These are phyloP conservation scores for Gymnocephalus cernua DNA, from an alignment of 2,113 vertebrate genomes.

Conservation along the genomic window DNA sequence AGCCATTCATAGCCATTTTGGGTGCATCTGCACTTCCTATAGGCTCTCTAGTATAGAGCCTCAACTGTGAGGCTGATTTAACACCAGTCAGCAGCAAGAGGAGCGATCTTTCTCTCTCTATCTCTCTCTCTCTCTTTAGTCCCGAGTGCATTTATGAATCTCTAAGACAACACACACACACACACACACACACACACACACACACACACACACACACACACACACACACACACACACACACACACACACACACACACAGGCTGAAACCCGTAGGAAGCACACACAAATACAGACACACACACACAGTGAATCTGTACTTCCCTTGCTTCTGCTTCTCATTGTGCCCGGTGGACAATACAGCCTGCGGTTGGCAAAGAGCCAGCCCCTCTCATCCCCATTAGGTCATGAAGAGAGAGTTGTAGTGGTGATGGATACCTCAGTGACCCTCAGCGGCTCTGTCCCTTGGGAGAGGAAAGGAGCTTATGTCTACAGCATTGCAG, in stretches of 20 bases:
- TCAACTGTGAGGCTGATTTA: slow-evolving; percentile 72
- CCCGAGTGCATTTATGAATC: slow-evolving; percentile 42
- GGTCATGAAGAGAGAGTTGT: slow-evolving; percentile 59
- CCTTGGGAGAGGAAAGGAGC: slow-evolving; percentile 39
- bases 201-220: slow-evolving; percentile 2
- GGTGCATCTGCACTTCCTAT: slow-evolving; percentile 73
- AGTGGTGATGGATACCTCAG: slow-evolving; percentile 73
- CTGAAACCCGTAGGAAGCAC: too few species aligned
- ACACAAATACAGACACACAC: not conserved
- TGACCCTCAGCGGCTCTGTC: slow-evolving; percentile 51
- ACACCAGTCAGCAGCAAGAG: slow-evolving; percentile 57
- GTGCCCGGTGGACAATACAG: slow-evolving; percentile 59
- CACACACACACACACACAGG: not conserved
- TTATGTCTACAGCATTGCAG: slow-evolving; percentile 18
- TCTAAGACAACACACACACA: slow-evolving; percentile 4
- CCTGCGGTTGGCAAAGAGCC: slow-evolving; percentile 65
- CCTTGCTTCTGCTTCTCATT: slow-evolving; percentile 45
- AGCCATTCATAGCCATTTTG: slow-evolving; percentile 71
- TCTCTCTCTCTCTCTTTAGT: slow-evolving; percentile 7
- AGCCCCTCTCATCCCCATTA: slow-evolving; percentile 69
- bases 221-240: slow-evolving; percentile 15
- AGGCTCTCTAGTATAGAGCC: too few species aligned
- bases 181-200: not conserved
- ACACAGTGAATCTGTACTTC: slow-evolving; percentile 47
- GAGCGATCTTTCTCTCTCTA: slow-evolving; percentile 17